A percentile compares a stretch with the other conserved stretches of the same genome.
Conservation (phyloP, 2,113 vertebrate genomes). For the Amazona guildingii region DNA sequence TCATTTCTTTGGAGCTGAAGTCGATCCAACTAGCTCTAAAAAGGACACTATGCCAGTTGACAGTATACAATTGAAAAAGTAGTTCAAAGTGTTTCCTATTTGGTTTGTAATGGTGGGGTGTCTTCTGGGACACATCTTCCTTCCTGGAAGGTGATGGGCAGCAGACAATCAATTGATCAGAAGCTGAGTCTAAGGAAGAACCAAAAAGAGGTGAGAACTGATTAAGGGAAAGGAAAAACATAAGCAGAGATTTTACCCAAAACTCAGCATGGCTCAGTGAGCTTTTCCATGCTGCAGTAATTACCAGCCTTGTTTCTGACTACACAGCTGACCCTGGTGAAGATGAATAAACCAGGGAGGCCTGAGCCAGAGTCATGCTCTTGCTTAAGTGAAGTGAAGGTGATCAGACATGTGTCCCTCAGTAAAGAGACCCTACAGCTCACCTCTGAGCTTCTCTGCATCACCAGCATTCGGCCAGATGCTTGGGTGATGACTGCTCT, state of each 20-base stretch:
- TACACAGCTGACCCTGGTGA: rapidly evolving
- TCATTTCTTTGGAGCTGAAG: neutral
- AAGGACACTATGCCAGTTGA: neutral
- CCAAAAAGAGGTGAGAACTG: neutral
- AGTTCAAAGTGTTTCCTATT: neutral
- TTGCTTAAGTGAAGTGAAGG: neutral
- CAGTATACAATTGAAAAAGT: neutral
- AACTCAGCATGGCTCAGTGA: neutral
- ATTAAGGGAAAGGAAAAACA: neutral
- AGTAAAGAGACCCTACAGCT: neutral
- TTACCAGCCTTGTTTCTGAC: neutral
- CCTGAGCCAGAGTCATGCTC: neutral
- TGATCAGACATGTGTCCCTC: rapidly evolving
- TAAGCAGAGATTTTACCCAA: neutral
- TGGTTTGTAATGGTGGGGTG: neutral
- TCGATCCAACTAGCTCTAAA: neutral
- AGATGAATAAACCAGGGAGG: neutral
- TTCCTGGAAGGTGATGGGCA: neutral
- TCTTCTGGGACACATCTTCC: neutral
- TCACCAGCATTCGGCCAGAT: neutral
- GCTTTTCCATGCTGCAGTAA: neutral
- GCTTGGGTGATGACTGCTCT: neutral
- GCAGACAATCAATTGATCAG: rapidly evolving
- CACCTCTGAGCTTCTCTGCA: neutral
- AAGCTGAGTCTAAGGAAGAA: neutral